These are phyloP conservation scores for Campopleginae sp. DNA, from an alignment of 2,888 invertebrate species.

Conservation along the genomic window DNA sequence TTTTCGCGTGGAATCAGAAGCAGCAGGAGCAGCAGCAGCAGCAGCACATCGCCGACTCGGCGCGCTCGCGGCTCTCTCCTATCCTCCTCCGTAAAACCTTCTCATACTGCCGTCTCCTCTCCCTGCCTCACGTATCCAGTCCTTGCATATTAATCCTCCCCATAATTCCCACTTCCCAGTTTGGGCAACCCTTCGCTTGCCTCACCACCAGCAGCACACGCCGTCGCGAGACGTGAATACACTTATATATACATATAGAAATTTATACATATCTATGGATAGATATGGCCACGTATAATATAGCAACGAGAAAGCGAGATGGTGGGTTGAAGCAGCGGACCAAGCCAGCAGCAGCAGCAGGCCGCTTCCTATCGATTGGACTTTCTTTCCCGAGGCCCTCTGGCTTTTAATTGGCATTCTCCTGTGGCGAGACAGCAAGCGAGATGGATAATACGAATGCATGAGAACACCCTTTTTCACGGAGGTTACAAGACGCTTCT, in stretches of 20 bases:
- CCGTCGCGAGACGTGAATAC: constrained; percentile 71
- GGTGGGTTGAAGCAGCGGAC: constrained; percentile 67
- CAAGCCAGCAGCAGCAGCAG: constrained; percentile 71
- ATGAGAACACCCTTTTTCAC: constrained; percentile 48
- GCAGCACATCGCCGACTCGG: constrained; percentile 64
- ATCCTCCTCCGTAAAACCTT: constrained; percentile 52
- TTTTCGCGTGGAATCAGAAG: constrained; percentile 36
- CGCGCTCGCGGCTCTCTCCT: constrained; percentile 62
- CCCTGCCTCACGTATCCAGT: constrained; percentile 83
- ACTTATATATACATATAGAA: neutral
- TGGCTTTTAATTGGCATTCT: constrained; percentile 84
- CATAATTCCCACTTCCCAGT: constrained; percentile 84
- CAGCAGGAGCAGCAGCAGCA: constrained; percentile 39
- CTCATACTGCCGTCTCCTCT: constrained; percentile 65
- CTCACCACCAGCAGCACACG: constrained; percentile 75
- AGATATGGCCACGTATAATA: constrained; percentile 62
- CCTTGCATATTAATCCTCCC: constrained; percentile 85
- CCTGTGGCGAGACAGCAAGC: constrained; percentile 78
- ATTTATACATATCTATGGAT: constrained; percentile 27
- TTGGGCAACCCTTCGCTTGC: constrained; percentile 83
- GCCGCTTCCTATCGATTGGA: constrained; percentile 82
- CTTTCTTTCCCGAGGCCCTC: constrained; percentile 81
- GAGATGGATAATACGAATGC: constrained; percentile 63
- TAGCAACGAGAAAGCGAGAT: constrained; percentile 74
- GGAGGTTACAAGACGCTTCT: constrained; percentile 36